Evolutionary conservation across 2,797 vertebrate species (phyloP).

Genomic region (Adelosebastes latens): DNA sequence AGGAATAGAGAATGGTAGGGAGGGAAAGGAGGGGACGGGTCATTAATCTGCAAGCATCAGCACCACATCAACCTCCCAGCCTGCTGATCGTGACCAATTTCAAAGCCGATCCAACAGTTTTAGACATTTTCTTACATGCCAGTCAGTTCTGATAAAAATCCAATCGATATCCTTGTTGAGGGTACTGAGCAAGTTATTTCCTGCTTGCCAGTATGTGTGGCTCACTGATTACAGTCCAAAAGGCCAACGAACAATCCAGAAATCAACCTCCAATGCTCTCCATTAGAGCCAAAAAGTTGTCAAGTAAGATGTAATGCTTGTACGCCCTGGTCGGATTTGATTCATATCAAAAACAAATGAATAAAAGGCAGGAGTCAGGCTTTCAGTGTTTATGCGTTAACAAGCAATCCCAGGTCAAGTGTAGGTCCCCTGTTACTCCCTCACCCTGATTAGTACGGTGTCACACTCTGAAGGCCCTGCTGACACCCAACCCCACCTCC

Average conservation of each 20-base stretch:
- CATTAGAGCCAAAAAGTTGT: background rate
- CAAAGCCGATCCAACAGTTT: background rate
- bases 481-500: conserved; percentile 32
- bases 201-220: background rate
- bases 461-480: conserved; percentile 17
- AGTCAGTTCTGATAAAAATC: conserved; percentile 17
- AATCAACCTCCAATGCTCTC: background rate
- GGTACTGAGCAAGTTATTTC: background rate
- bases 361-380: background rate
- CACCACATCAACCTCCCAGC: conserved; percentile 32
- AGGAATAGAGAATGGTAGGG: conserved; percentile 22
- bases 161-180: background rate
- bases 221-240: background rate
- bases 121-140: background rate
- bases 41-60: conserved; percentile 48
- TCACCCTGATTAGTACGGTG: conserved; percentile 29
- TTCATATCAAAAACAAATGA: background rate
- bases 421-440: conserved; percentile 1
- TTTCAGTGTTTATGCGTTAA: conserved; percentile 2
- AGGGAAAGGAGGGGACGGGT: conserved; percentile 1
- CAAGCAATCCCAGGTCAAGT: conserved; percentile 27
- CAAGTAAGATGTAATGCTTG: background rate
- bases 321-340: background rate
- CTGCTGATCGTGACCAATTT: conserved; percentile 27
- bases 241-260: background rate